phyloP scores from a whole-genome alignment of 1,140 invertebrate species.

The Saccostrea cuccullata region DNA sequence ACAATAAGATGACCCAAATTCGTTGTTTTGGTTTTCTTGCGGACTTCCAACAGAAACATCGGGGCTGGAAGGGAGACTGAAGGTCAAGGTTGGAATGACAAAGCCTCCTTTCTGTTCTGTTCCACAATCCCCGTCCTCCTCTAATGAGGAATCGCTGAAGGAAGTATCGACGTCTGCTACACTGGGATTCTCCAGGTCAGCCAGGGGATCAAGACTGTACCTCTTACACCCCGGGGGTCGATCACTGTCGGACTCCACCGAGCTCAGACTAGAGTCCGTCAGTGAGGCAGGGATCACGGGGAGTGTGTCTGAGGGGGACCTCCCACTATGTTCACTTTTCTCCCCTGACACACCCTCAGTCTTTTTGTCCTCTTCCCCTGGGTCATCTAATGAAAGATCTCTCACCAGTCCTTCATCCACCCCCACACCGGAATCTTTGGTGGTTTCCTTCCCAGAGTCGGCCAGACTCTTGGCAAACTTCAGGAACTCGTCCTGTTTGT shows the following conservation, averaged over 20 bases:
- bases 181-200: conserved; percentile 61
- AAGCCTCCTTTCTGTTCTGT: not conserved
- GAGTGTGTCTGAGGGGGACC: not conserved
- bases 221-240: conserved; percentile 54
- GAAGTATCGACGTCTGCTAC: conserved; percentile 58
- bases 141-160: conserved; percentile 47
- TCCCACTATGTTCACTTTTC: not conserved
- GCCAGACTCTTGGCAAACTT: conserved; percentile 66
- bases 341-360: not conserved
- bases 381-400: conserved; percentile 35
- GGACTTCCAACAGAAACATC: conserved; percentile 40
- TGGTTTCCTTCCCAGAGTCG: conserved; percentile 64
- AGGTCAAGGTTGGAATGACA: conserved; percentile 47
- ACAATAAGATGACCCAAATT: conserved; percentile 40
- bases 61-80: conserved; percentile 55
- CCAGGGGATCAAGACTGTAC: conserved; percentile 63
- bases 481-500: conserved; percentile 59
- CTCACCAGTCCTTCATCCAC: conserved; percentile 48
- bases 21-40: conserved; percentile 50
- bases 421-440: conserved; percentile 69
- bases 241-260: conserved; percentile 56
- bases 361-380: conserved; percentile 59
- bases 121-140: not conserved
- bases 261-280: conserved; percentile 41
- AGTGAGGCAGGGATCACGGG: not conserved